Conservation (phyloP, 2,797 vertebrate species). For the Cirrhinus molitorella region DNA sequence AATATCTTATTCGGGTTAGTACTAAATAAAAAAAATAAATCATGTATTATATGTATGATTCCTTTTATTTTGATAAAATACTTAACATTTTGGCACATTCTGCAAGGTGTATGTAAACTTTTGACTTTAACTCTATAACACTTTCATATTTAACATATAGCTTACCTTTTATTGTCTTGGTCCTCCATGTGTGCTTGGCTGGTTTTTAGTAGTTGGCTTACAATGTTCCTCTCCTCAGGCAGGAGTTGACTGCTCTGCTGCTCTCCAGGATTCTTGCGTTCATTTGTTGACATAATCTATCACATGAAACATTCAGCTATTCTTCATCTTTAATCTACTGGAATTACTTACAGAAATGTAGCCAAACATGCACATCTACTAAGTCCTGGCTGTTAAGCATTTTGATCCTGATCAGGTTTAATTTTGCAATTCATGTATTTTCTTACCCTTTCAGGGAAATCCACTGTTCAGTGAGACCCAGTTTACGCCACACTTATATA, state of each 20-base stretch:
- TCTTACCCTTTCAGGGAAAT: slow-evolving; percentile 13
- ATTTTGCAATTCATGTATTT: background rate
- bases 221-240: background rate
- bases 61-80: no score
- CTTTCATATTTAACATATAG: no score
- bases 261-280: background rate
- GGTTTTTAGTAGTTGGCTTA: background rate
- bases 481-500: background rate
- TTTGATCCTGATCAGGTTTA: background rate
- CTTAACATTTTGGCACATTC: no score
- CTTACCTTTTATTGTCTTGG: slow-evolving; percentile 6
- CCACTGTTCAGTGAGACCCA: no score
- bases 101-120: no score
- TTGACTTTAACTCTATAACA: no score
- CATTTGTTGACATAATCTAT: background rate
- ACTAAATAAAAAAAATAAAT: no score
- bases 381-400: background rate
- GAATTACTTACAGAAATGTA: background rate
- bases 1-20: no score
- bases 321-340: background rate
- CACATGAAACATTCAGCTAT: background rate
- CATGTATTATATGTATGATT: no score
- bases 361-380: background rate
- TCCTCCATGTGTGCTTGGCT: slow-evolving; percentile 21
- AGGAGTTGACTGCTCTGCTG: background rate